Conservation (phyloP, 64 coral and sea anemone genomes). For the Acropora yongei region DNA sequence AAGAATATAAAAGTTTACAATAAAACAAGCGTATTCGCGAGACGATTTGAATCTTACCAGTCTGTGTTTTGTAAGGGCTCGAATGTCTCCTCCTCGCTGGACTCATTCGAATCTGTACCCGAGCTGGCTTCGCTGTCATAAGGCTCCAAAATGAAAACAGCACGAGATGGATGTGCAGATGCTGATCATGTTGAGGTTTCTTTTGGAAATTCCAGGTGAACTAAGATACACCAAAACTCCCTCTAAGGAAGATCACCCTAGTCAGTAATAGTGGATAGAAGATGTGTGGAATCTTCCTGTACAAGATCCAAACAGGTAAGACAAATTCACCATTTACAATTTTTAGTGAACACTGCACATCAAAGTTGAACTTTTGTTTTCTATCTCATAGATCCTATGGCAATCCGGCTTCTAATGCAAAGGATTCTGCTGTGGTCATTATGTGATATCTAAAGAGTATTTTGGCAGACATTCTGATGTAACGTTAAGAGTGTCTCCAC, state of each 20-base stretch:
- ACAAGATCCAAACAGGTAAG: conserved; percentile 36
- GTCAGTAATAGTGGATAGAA: conserved; percentile 40
- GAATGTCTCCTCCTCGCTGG: not conserved
- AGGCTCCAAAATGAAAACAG: too few species aligned
- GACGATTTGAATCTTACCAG: not conserved
- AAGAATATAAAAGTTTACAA: too few species aligned
- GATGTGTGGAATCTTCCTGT: conserved; percentile 54
- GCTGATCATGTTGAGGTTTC: too few species aligned
- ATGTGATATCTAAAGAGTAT: conserved; percentile 40
- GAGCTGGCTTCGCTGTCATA: conserved; percentile 6
- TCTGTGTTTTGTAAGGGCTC: conserved; percentile 23
- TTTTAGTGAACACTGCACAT: not conserved
- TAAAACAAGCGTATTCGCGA: too few species aligned
- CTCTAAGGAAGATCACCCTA: conserved; percentile 30
- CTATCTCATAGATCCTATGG: conserved; percentile 34
- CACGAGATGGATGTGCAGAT: too few species aligned
- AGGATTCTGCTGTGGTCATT: conserved; percentile 45
- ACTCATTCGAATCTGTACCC: not conserved
- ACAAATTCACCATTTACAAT: not conserved
- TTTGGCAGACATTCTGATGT: conserved; percentile 26
- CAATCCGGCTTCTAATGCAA: conserved; percentile 61
- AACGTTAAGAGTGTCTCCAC: too few species aligned
- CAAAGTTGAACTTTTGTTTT: not conserved
- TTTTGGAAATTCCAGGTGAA: too few species aligned
- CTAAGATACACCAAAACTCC: too few species aligned